Conservation (phyloP, 1,140 invertebrate genomes). For the Brachionus paranguensis region DNA sequence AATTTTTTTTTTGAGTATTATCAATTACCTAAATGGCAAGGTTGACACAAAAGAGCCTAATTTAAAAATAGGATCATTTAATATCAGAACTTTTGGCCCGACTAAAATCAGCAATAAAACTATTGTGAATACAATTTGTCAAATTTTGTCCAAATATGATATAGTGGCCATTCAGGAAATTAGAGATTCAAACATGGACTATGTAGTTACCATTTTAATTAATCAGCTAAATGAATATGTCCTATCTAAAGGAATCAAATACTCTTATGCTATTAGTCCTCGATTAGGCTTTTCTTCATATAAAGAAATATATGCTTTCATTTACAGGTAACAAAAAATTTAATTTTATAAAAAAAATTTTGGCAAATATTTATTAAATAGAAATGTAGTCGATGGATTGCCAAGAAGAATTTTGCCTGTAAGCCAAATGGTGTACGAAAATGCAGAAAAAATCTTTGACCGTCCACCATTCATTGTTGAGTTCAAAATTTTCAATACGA, state of each 20-base stretch:
- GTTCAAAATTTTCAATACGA: background rate
- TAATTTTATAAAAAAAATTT: background rate
- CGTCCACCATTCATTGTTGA: constrained; percentile 14
- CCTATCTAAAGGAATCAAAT: background rate
- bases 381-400: background rate
- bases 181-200: background rate
- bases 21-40: background rate
- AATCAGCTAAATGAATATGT: constrained; percentile 9
- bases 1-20: background rate
- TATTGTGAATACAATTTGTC: background rate
- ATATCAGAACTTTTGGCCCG: constrained; percentile 8
- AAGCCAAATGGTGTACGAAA: background rate
- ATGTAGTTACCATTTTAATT: background rate
- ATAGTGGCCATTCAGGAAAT: constrained; percentile 31
- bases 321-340: background rate
- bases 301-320: constrained; percentile 26
- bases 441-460: background rate
- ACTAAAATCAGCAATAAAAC: constrained; percentile 10
- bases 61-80: constrained; percentile 21
- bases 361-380: background rate
- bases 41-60: background rate
- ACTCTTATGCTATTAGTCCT: background rate
- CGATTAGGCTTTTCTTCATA: background rate
- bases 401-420: background rate
- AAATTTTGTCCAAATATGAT: constrained; percentile 14